Evolutionary conservation across 1,140 invertebrate species (phyloP), one percentile per base, ranked within the genome.

Genomic region (Pseudomyrmex gracilis): DNA sequence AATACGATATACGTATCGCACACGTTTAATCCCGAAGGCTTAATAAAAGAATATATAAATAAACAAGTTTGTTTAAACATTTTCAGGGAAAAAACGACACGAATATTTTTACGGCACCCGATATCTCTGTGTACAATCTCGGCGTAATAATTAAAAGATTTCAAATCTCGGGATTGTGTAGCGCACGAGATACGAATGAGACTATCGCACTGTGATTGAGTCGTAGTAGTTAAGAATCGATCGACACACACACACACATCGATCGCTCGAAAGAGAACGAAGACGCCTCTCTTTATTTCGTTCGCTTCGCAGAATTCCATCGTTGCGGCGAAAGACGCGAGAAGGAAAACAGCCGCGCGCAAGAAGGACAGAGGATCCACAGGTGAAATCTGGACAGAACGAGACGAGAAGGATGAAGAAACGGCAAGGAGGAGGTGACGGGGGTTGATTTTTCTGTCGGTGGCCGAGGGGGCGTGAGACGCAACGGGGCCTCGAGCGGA

Each of bases 371-470:
- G 49, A 47, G 22, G 43, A 9, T 61, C 34, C 34, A n/a, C 17
- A 73, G 77, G 47, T 49, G 60, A 83, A 58, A 73, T 34, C 34
- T 58, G 13, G 64, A 51, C 22, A 20, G 78, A 83, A 70, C 60
- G 53, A 60, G 70, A 53, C 43, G 55, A 60, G 61, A 24, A 71
- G 47, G n/a, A 63, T 12, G 47, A 1, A 13, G 13, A n/a, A 58
- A 22, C 64, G 78, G 58, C 24, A 43, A 49, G 66, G 60, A 57
- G n/a, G 34, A 22, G 51, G 45, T 20, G 76, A 64, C 82, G 85
- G 82, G 87, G 88, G 83, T 87, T 88, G 86, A 90, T 90, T 90
- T 90, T 90, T 90, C 88, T 90, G 70, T 89, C 67, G 67, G 85
- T 67, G 73, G 73, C 73, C 88, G 84, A 84, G 83, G 88, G 88